phyloP scores from a whole-genome alignment of 2,113 vertebrate species.

The Grus americana region DNA sequence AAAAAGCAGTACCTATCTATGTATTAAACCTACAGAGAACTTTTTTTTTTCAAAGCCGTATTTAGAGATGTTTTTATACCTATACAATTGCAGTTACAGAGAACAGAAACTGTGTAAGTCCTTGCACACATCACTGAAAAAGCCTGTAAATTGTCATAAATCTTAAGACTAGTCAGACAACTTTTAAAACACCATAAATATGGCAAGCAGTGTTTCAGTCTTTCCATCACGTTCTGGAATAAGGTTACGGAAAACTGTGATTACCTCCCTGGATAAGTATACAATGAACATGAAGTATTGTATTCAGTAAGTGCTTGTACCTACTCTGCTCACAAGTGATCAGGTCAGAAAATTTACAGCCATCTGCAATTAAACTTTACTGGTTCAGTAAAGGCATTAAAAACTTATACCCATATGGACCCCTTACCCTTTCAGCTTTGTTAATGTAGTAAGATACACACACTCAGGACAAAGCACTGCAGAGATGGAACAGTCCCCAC shows the following conservation, averaged over 20 bases:
- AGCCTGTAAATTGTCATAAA: background rate
- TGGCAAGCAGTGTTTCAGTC: background rate
- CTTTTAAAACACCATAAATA: background rate
- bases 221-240: background rate
- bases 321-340: background rate
- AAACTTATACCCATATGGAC: background rate
- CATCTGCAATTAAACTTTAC: background rate
- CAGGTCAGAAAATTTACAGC: background rate
- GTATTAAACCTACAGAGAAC: background rate
- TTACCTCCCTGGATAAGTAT: background rate
- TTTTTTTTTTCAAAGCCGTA: background rate
- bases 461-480: background rate
- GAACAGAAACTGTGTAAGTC: background rate
- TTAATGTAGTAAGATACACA: background rate
- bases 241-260: background rate
- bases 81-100: background rate
- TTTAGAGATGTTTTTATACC: background rate
- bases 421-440: background rate
- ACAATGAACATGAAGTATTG: background rate
- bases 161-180: background rate
- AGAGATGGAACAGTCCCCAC: background rate
- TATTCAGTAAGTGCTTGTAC: background rate
- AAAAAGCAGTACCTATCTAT: background rate
- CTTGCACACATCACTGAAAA: background rate
- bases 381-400: background rate